Evolutionary conservation across 1,140 invertebrate genomes (phyloP), one percentile per base, ranked within the genome.

Genomic region (Cryptotermes secundus): DNA sequence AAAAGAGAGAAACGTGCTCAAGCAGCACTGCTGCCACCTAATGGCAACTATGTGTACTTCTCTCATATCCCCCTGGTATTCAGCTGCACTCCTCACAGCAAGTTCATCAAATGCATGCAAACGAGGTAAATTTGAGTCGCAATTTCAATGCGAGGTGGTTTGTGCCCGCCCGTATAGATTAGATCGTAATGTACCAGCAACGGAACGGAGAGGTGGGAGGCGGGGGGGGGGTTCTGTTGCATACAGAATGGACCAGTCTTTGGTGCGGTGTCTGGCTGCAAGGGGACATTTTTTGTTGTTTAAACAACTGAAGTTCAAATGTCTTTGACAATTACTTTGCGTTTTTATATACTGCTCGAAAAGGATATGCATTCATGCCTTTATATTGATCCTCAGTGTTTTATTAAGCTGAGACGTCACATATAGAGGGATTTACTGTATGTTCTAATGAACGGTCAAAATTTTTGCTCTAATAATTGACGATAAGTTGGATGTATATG

Each of bases 31-130:
- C n/a, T n/a, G n/a, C n/a, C 4, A n/a, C 59, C 59, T 72, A 72
- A 72, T 31, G 59, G 59, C 59, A 72, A 72, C 59, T 72, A 31
- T 72, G 59, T 72, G 59, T n/a, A 59, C 53, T 72, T 2, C 59
- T 72, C 59, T 72, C 59, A 31, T 72, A 72, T 72, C 59, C 59
- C 59, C 59, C 3, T 72, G 59, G 59, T 72, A 72, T 72, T 72
- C 59, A 26, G 59, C 59, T n/a, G 26, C 59, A 72, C 59, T 72
- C 59, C 59, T 72, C 59, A 72, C 31, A 72, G 59, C 59, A 72
- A 31, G 59, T 72, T 72, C 59, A 72, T 72, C 59, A 72, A 72
- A 72, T 72, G 59, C 59, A 72, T 72, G 59, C 59, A 72, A 72
- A 72, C 59, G 59, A 72, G 59, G 26, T 72, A 72, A 72, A 72